A percentile compares a stretch with the other conserved stretches of the same genome.
phyloP scores from a whole-genome alignment of 2,113 vertebrate genomes.

The Sinocyclocheilus maitianheensis region DNA sequence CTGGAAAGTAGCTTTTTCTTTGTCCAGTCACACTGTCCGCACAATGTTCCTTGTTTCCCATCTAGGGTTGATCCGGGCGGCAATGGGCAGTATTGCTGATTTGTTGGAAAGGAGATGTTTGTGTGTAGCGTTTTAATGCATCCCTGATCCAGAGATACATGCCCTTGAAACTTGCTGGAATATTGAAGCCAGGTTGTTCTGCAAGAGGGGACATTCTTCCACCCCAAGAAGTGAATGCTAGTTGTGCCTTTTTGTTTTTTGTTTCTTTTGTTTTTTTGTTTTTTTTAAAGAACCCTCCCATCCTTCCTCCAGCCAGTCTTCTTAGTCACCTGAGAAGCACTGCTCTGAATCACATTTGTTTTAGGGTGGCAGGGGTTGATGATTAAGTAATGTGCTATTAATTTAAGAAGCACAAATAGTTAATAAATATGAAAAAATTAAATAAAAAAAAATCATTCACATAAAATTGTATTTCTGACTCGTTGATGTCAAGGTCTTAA shows the following conservation, averaged over 20 bases:
- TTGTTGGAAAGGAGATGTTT: constrained; percentile 41
- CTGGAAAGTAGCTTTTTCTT: constrained; percentile 4
- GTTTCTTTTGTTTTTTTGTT: neutral
- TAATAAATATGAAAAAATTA: constrained; percentile 58
- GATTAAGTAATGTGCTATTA: constrained; percentile 73
- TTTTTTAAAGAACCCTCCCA: constrained; percentile 50
- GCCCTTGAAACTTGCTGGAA: constrained; percentile 40
- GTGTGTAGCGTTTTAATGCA: constrained; percentile 18
- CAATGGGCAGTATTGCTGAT: constrained; percentile 53
- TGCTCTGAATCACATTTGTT: constrained; percentile 68
- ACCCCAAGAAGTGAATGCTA: constrained; percentile 52
- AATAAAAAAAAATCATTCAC: constrained; percentile 77
- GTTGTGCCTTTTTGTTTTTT: constrained; percentile 66
- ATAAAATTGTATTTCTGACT: constrained; percentile 54
- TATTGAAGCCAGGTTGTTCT: constrained; percentile 43
- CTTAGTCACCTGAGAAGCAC: constrained; percentile 64
- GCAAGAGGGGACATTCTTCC: constrained; percentile 40
- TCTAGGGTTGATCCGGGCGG: constrained; percentile 44
- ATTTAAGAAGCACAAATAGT: constrained; percentile 73
- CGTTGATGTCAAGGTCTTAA: neutral
- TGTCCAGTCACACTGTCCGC: neutral
- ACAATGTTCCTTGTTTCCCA: constrained; percentile 27
- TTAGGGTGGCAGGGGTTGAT: constrained; percentile 73
- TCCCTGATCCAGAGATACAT: constrained; percentile 7
- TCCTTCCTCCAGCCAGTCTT: constrained; percentile 42